Base-by-base conservation (phyloP, 1,140 invertebrate species). In the Drosophila sulfurigaster region DNA sequence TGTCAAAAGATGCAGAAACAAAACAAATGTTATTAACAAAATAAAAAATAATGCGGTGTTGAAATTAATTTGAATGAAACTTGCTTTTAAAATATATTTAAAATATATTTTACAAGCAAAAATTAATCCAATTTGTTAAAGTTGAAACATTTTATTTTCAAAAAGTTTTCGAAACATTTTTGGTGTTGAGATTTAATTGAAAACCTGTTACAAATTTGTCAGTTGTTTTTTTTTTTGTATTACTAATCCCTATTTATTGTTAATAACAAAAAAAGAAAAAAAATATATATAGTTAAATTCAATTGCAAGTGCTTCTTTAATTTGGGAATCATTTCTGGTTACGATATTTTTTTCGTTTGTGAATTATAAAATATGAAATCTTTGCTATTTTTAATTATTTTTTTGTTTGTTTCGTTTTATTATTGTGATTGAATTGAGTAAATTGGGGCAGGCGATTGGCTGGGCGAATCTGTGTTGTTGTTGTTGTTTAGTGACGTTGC, bases 401-500 rank as follows among this genome's bases (percentile, higher is more conserved):
- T 54, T 32, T 25, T 25, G 20, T 4, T 25, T 25, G 20, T 25
- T 25, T 25, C 20, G 20, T 25, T 28, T n/a, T 54, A 35, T 43
- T 43, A 4, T 41, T n/a, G 41, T 43, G 41, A 30, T 54, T 32
- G 51, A 54, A 49, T 25, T 49, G 35, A 41, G 16, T 0, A 15
- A 10, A 57, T 3, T 41, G 20, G 32, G 46, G 35, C 35, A 38
- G 35, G 35, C 35, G 16, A 35, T 54, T 13, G 7, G n/a, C 30
- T 7, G 30, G 15, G 32, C 38, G 16, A 20, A 25, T 25, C 20
- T 25, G 20, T 25, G 20, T 25, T 25, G 20, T 20, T 20, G 35
- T 2, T 16, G 10, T 28, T 4, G 3, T n/a, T 6, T 72, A 65
- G 13, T 49, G 16, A 4, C 80, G 73, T 3, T 80, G 81, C 59